Conservation (phyloP, 2,113 vertebrate genomes). For the Muntiacus reevesi region DNA sequence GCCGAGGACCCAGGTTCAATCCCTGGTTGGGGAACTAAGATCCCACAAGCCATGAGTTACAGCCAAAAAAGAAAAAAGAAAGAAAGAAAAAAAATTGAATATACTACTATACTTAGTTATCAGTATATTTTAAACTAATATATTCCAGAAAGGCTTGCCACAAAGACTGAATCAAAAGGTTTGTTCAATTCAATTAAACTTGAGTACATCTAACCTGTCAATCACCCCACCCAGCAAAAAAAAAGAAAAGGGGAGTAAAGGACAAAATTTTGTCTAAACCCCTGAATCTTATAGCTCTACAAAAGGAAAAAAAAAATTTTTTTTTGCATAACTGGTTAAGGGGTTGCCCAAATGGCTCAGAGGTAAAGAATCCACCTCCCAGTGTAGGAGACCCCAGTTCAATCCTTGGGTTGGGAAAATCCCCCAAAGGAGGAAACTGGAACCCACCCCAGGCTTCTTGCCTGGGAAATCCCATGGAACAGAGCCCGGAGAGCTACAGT, state of each 20-base stretch:
- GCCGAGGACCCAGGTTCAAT: background rate
- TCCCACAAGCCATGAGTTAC: background rate
- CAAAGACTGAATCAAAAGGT: background rate
- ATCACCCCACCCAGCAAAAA: background rate
- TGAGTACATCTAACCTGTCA: background rate
- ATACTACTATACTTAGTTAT: background rate
- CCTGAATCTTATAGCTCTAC: background rate
- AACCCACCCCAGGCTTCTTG: background rate
- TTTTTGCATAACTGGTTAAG: background rate
- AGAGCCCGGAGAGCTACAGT: background rate
- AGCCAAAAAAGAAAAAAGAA: background rate
- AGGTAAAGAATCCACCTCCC: background rate
- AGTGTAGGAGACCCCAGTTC: background rate
- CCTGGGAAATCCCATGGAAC: background rate
- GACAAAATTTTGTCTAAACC: background rate
- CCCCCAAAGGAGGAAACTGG: background rate
- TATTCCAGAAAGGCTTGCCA: background rate
- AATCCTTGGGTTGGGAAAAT: background rate
- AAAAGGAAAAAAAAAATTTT: background rate
- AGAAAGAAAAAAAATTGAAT: background rate
- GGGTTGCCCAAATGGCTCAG: background rate
- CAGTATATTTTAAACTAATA: conserved; percentile 4
- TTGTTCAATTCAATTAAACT: background rate
- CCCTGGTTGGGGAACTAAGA: background rate
- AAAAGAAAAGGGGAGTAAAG: background rate